These are phyloP conservation scores for Drosophila antonietae DNA, from an alignment of 2,888 invertebrate species.

Conservation along the genomic window DNA sequence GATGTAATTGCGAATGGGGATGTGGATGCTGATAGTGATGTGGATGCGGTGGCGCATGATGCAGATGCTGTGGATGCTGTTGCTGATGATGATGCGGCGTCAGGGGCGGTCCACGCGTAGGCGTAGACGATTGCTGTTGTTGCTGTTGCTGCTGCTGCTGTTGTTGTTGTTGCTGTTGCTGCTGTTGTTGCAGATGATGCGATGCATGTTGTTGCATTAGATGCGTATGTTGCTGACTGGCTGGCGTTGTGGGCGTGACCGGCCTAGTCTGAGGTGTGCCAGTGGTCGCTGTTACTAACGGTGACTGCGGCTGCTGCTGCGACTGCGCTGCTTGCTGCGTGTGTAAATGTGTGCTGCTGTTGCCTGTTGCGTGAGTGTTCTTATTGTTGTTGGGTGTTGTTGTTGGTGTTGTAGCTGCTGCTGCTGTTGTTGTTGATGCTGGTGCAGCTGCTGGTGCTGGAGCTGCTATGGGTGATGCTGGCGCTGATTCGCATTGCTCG, in stretches of 20 bases:
- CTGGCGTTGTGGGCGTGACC: slow-evolving; percentile 62
- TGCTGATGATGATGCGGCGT: slow-evolving; percentile 43
- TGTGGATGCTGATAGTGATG: slow-evolving; percentile 51
- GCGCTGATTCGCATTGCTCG: slow-evolving; percentile 59
- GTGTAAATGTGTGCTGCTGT: slow-evolving; percentile 49
- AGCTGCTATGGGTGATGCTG: slow-evolving; percentile 56
- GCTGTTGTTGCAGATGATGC: slow-evolving; percentile 46
- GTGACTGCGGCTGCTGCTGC: slow-evolving; percentile 29
- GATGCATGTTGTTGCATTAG: slow-evolving; percentile 48
- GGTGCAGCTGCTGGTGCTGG: slow-evolving; percentile 41
- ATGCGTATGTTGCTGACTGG: slow-evolving; percentile 51
- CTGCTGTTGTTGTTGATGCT: slow-evolving; percentile 23
- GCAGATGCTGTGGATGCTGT: slow-evolving; percentile 37
- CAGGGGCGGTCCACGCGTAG: slow-evolving; percentile 54
- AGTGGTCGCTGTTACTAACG: slow-evolving; percentile 34
- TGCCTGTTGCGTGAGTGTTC: slow-evolving; percentile 50
- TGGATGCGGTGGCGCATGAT: slow-evolving; percentile 39
- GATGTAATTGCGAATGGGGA: slow-evolving; percentile 52
- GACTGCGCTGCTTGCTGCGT: slow-evolving; percentile 44
- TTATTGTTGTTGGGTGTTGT: slow-evolving; percentile 25
- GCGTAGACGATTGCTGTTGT: slow-evolving; percentile 54
- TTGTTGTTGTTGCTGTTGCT: slow-evolving; percentile 50
- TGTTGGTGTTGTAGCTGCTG: slow-evolving; percentile 20
- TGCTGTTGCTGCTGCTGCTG: slow-evolving; percentile 53
- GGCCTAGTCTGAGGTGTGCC: slow-evolving; percentile 46